phyloP scores from a whole-genome alignment of 2,113 vertebrate species.

The Myotis davidii region DNA sequence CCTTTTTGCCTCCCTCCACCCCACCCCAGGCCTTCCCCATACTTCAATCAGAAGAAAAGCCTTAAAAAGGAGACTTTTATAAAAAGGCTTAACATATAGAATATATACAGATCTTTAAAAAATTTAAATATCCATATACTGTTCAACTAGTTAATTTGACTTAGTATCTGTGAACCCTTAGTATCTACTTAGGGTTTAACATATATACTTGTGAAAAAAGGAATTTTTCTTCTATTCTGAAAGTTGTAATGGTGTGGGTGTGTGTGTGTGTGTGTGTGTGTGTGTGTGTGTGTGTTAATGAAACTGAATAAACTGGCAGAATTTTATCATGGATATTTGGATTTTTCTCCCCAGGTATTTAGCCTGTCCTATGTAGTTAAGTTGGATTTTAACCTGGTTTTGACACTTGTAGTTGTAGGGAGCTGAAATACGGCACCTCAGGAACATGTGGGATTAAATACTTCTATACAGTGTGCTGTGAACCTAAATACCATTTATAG shows the following conservation, averaged over 20 bases:
- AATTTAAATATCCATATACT: not conserved
- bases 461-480: not conserved
- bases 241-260: not conserved
- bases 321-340: conserved; percentile 1
- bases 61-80: not conserved
- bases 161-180: not conserved
- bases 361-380: not conserved
- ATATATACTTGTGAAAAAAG: not conserved
- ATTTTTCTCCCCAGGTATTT: not conserved
- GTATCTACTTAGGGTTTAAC: not conserved
- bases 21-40: no score
- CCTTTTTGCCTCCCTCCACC: no score
- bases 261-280: not conserved
- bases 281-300: conserved; percentile 21
- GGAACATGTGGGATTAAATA: not conserved
- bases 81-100: not conserved
- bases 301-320: not conserved
- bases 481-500: not conserved
- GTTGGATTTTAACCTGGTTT: conserved; percentile 39
- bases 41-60: not conserved
- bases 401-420: not conserved
- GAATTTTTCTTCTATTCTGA: conserved; percentile 11
- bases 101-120: not conserved
- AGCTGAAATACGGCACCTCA: not conserved
- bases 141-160: not conserved